A percentile compares a stretch with the other conserved stretches of the same genome.
Evolutionary conservation across 2,888 invertebrate genomes (phyloP).

Genomic region (Dynastes grantii): DNA sequence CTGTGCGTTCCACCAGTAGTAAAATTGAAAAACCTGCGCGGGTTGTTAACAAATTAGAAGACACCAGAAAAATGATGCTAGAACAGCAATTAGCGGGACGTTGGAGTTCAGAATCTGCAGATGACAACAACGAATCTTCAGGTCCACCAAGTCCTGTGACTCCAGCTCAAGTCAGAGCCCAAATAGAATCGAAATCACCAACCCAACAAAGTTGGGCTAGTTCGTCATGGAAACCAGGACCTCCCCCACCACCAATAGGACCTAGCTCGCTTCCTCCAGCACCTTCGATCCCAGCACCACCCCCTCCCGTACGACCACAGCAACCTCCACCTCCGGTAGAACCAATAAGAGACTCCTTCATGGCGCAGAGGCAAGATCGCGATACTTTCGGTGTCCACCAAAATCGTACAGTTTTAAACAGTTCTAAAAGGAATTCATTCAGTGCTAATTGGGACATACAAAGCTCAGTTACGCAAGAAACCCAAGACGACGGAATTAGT

Average conservation of each 20-base stretch:
- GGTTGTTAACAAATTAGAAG: slow-evolving; percentile 86
- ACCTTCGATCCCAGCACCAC: slow-evolving; percentile 75
- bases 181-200: slow-evolving; percentile 67
- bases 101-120: slow-evolving; percentile 76
- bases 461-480: slow-evolving; percentile 65
- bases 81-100: slow-evolving; percentile 86
- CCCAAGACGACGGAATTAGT: slow-evolving; percentile 71
- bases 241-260: slow-evolving; percentile 78
- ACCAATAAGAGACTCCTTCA: slow-evolving; percentile 75
- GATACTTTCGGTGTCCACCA: slow-evolving; percentile 84
- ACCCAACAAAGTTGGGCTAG: slow-evolving; percentile 68
- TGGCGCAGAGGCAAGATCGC: slow-evolving; percentile 80
- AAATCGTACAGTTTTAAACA: slow-evolving; percentile 69
- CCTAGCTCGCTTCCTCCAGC: slow-evolving; percentile 75
- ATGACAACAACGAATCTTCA: slow-evolving; percentile 64
- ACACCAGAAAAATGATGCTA: slow-evolving; percentile 87
- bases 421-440: slow-evolving; percentile 69
- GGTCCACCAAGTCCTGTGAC: slow-evolving; percentile 67
- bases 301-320: slow-evolving; percentile 75
- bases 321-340: slow-evolving; percentile 76
- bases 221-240: slow-evolving; percentile 73
- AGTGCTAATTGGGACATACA: slow-evolving; percentile 70
- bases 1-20: slow-evolving; percentile 84
- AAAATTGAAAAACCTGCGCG: slow-evolving; percentile 80
- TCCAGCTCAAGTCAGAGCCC: slow-evolving; percentile 58